phyloP scores from a whole-genome alignment of 2,113 vertebrate genomes.

The Phrynosoma platyrhinos region DNA sequence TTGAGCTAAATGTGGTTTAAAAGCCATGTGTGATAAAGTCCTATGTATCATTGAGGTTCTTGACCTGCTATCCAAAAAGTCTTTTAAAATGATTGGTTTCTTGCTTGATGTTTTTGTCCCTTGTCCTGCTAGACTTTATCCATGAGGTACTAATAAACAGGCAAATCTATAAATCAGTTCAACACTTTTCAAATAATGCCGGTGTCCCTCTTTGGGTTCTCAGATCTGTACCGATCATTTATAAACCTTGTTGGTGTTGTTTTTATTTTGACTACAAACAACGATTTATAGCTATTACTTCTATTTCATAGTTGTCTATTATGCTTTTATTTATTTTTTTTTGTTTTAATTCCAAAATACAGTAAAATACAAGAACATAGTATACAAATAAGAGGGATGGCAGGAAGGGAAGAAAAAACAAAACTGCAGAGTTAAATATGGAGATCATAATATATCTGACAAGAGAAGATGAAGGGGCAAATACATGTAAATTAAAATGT shows the following conservation, averaged over 20 bases:
- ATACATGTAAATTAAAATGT: background rate
- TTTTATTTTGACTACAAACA: no score
- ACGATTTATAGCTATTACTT: no score
- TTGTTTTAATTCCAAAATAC: background rate
- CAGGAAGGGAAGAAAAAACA: background rate
- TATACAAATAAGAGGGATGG: background rate
- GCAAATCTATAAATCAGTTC: constrained; percentile 45
- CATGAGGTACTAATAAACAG: constrained; percentile 61
- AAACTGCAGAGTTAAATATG: no score
- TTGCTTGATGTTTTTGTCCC: constrained; percentile 32
- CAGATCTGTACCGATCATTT: constrained; percentile 26
- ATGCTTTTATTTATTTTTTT: background rate
- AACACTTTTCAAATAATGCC: constrained; percentile 2
- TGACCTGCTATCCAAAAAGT: constrained; percentile 50
- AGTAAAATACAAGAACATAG: background rate
- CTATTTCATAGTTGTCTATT: background rate
- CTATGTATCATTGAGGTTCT: constrained; percentile 36
- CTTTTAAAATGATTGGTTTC: constrained; percentile 57
- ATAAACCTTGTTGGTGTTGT: constrained; percentile 29
- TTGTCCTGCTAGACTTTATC: constrained; percentile 21
- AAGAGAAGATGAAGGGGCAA: background rate
- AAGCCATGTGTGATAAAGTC: no score
- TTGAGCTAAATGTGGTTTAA: no score
- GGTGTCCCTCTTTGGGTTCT: constrained; percentile 40
- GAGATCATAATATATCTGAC: background rate